phyloP scores from a whole-genome alignment of 2,797 vertebrate species.

The Pagetopsis macropterus region DNA sequence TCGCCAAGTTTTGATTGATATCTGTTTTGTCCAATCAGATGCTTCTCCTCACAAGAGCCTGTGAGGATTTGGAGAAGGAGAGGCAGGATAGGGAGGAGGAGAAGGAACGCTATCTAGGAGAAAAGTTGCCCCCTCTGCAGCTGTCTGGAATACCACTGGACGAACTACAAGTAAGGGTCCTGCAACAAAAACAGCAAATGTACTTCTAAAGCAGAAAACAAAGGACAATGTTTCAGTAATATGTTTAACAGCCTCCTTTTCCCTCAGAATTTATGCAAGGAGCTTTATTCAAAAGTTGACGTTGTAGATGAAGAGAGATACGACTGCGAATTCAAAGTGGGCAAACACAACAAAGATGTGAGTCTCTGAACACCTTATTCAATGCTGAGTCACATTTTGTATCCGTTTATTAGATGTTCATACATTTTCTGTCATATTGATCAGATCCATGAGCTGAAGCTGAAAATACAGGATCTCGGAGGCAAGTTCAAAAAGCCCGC shows the following conservation, averaged over 20 bases:
- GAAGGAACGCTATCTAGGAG: conserved; percentile 89
- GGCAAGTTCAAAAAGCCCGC: conserved; percentile 88
- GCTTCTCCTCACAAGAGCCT: conserved; percentile 93
- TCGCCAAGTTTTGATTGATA: not conserved
- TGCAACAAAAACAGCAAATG: rapidly evolving
- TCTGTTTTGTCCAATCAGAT: conserved; percentile 82
- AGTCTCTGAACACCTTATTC: conserved; percentile 44
- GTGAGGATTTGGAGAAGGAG: conserved; percentile 93
- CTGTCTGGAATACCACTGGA: conserved; percentile 86
- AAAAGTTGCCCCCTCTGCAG: conserved; percentile 86
- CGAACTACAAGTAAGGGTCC: conserved; percentile 87
- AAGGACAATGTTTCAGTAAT: not conserved
- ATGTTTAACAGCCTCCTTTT: not conserved
- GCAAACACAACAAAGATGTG: conserved; percentile 86
- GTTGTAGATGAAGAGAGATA: conserved; percentile 85
- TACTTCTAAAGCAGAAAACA: not conserved
- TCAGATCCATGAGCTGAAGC: conserved; percentile 85
- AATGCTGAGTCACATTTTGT: not conserved
- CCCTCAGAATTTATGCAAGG: conserved; percentile 79
- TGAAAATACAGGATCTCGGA: conserved; percentile 85
- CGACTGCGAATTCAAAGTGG: conserved; percentile 84
- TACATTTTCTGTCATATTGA: not conserved
- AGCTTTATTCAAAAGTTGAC: conserved; percentile 81
- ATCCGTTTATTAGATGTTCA: not conserved
- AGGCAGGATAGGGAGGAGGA: conserved; percentile 89